These are phyloP conservation scores for Bombus haemorrhoidalis DNA, from an alignment of 1,140 invertebrate genomes.

Conservation along the genomic window DNA sequence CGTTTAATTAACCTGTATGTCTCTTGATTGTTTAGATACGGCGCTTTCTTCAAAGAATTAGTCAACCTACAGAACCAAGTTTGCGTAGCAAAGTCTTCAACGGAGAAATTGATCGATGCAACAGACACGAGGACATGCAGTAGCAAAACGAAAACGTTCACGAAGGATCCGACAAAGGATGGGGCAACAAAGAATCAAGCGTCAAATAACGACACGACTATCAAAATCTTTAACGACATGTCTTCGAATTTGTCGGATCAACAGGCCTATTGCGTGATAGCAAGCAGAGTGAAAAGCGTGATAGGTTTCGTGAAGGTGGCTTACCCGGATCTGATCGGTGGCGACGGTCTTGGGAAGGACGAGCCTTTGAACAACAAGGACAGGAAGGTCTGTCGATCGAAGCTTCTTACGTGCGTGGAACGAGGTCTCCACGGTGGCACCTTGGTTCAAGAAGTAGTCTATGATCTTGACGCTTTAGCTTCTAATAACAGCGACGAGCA, in stretches of 20 bases:
- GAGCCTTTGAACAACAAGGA: conserved; percentile 87
- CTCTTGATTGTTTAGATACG: conserved; percentile 78
- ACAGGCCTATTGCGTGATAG: conserved; percentile 77
- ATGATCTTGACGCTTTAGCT: conserved; percentile 87
- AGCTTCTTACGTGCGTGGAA: conserved; percentile 85
- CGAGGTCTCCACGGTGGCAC: conserved; percentile 84
- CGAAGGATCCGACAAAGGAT: conserved; percentile 41
- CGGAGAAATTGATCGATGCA: conserved; percentile 5
- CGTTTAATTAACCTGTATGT: background rate
- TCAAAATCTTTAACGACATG: conserved; percentile 64
- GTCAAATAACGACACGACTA: conserved; percentile 31
- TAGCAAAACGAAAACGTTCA: conserved; percentile 1
- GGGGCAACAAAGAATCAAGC: conserved; percentile 17
- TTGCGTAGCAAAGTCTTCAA: conserved; percentile 2
- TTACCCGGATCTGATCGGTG: conserved; percentile 88
- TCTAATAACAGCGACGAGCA: conserved; percentile 42
- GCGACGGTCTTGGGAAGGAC: conserved; percentile 81
- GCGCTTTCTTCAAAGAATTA: conserved; percentile 84
- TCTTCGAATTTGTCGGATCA: conserved; percentile 64
- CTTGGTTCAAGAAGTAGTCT: conserved; percentile 87
- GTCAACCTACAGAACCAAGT: conserved; percentile 82
- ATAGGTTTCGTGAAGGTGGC: conserved; percentile 89
- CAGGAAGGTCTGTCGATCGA: conserved; percentile 85
- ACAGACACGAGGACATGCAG: background rate
- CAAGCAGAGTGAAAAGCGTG: conserved; percentile 85